These are phyloP conservation scores for Cyprinodon variegatus DNA, from an alignment of 2,113 vertebrate genomes.

Conservation along the genomic window DNA sequence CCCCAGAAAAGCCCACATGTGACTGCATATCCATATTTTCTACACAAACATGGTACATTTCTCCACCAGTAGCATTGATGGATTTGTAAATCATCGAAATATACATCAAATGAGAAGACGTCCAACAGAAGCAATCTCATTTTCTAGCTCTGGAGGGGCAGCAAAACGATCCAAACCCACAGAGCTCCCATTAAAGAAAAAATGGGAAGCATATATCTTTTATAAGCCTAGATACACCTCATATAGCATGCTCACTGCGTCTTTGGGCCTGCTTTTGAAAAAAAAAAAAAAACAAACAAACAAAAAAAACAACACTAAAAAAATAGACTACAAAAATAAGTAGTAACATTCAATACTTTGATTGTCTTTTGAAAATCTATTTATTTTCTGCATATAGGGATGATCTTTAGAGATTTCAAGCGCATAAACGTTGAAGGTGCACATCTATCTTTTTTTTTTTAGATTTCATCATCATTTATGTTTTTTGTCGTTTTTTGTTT, in stretches of 20 bases:
- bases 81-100: slow-evolving; percentile 37
- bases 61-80: slow-evolving; percentile 35
- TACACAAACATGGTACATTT: background rate
- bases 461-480: slow-evolving; percentile 36
- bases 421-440: slow-evolving; percentile 90
- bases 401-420: slow-evolving; percentile 94
- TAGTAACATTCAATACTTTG: slow-evolving; percentile 97
- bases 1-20: slow-evolving; percentile 26
- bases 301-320: slow-evolving; percentile 93
- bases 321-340: slow-evolving; percentile 99
- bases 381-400: slow-evolving; percentile 90
- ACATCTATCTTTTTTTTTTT: slow-evolving; percentile 79
- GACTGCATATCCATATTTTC: slow-evolving; percentile 29
- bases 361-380: slow-evolving; percentile 97
- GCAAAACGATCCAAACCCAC: slow-evolving; percentile 52
- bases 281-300: slow-evolving; percentile 10
- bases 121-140: slow-evolving; percentile 40
- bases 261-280: slow-evolving; percentile 84
- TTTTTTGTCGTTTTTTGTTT: slow-evolving; percentile 45
- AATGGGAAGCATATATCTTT: slow-evolving; percentile 61
- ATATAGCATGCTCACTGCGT: slow-evolving; percentile 90
- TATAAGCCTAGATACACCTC: slow-evolving; percentile 81
- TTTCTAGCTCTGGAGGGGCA: slow-evolving; percentile 37
- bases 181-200: slow-evolving; percentile 55
- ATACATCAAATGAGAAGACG: slow-evolving; percentile 53